phyloP scores from a whole-genome alignment of 2,113 vertebrate genomes.

The Tachysurus vachellii region DNA sequence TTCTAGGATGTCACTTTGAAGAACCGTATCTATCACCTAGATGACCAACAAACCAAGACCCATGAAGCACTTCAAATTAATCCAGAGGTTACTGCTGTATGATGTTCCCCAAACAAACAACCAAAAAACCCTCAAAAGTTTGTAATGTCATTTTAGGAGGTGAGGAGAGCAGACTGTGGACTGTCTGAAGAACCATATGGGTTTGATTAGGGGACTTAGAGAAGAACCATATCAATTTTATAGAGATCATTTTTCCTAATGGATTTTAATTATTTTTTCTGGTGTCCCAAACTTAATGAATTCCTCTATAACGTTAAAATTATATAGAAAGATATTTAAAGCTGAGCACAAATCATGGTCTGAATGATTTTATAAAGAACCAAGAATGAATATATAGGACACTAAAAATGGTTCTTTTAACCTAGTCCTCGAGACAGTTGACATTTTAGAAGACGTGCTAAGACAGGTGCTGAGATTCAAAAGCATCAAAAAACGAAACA shows the following conservation, averaged over 20 bases:
- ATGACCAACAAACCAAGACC: neutral
- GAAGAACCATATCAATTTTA: neutral
- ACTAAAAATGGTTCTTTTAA: neutral
- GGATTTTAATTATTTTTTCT: neutral
- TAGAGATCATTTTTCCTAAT: neutral
- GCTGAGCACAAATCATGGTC: neutral
- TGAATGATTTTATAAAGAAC: neutral
- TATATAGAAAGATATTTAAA: neutral
- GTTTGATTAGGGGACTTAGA: neutral
- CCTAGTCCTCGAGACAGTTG: neutral
- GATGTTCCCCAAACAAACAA: neutral
- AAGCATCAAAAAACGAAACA: neutral
- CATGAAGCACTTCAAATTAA: neutral
- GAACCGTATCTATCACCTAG: neutral
- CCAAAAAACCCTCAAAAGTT: neutral
- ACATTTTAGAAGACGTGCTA: neutral
- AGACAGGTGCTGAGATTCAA: neutral
- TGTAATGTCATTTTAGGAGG: neutral
- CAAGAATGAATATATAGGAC: neutral
- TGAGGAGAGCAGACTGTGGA: neutral
- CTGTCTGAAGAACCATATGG: neutral
- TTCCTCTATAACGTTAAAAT: neutral
- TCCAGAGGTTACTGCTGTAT: neutral
- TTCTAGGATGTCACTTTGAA: neutral
- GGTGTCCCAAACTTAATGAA: neutral